Conservation (phyloP, 2,113 vertebrate species). For the Chaetura pelagica region DNA sequence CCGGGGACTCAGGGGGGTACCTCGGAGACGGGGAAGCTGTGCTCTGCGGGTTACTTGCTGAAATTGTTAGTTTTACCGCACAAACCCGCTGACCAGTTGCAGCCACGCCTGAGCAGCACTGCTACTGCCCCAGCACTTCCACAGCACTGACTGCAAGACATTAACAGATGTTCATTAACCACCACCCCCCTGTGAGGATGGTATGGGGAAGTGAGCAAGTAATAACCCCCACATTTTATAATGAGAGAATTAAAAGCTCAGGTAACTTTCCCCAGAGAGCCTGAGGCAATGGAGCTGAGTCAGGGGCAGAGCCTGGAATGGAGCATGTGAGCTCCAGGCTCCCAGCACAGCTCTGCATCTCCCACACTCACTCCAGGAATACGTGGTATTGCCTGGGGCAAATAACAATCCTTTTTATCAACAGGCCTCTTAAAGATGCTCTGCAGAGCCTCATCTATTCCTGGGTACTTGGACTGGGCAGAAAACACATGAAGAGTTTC, state of each 20-base stretch:
- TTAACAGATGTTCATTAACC: constrained; percentile 41
- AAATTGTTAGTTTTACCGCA: not conserved
- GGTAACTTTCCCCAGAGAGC: constrained; percentile 9
- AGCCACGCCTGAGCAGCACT: not conserved
- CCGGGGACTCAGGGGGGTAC: no score
- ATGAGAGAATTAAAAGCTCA: constrained; percentile 33
- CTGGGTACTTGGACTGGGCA: not conserved
- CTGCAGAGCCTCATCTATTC: not conserved
- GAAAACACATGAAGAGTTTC: not conserved
- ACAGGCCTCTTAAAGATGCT: not conserved
- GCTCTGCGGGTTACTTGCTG: not conserved
- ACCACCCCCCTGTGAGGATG: not conserved
- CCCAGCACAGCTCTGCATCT: not conserved
- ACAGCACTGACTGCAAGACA: not conserved
- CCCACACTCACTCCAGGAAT: constrained; percentile 8
- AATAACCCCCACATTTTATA: constrained; percentile 21
- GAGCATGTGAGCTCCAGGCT: not conserved
- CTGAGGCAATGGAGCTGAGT: not conserved
- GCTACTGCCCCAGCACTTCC: not conserved
- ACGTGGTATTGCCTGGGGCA: not conserved
- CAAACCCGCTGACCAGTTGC: accelerated
- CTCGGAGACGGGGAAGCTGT: not conserved
- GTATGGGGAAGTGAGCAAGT: not conserved
- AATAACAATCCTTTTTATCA: not conserved
- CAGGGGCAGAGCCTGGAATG: not conserved